These are phyloP conservation scores for Nicator chloris DNA, from an alignment of 2,113 vertebrate genomes.

Conservation along the genomic window DNA sequence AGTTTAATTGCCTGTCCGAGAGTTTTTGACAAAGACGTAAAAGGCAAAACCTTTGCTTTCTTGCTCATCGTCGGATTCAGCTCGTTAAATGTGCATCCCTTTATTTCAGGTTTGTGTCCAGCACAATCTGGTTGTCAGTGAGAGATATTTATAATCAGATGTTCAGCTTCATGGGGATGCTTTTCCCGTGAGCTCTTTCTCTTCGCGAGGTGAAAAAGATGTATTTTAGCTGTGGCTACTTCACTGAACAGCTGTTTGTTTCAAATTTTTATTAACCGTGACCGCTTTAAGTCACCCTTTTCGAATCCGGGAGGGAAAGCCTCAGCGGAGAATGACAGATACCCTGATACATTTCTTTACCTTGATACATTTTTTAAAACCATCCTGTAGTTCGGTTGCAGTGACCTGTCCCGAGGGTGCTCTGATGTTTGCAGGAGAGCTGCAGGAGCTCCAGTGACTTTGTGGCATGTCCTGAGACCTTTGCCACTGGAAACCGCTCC, in stretches of 20 bases:
- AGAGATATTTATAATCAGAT: neutral
- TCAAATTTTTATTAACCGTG: neutral
- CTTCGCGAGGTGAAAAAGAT: neutral
- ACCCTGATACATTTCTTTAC: neutral
- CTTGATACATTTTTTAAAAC: neutral
- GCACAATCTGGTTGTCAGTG: neutral
- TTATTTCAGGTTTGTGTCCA: neutral
- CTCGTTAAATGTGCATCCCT: neutral
- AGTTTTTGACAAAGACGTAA: neutral
- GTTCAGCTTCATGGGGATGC: neutral
- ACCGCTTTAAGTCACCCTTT: neutral
- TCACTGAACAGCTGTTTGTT: neutral
- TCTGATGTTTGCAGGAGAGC: neutral
- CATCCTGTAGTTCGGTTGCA: rapidly evolving
- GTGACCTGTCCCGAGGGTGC: neutral
- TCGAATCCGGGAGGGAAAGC: neutral
- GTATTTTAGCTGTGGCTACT: neutral
- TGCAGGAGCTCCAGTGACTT: neutral
- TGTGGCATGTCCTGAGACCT: neutral
- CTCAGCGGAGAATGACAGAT: neutral
- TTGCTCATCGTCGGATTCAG: neutral
- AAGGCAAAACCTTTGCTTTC: neutral
- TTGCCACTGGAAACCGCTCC: neutral
- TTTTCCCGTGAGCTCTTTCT: neutral
- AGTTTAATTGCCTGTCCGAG: neutral